Evolutionary conservation across 1,140 invertebrate species (phyloP).

Genomic region (Acromyrmex heyeri): DNA sequence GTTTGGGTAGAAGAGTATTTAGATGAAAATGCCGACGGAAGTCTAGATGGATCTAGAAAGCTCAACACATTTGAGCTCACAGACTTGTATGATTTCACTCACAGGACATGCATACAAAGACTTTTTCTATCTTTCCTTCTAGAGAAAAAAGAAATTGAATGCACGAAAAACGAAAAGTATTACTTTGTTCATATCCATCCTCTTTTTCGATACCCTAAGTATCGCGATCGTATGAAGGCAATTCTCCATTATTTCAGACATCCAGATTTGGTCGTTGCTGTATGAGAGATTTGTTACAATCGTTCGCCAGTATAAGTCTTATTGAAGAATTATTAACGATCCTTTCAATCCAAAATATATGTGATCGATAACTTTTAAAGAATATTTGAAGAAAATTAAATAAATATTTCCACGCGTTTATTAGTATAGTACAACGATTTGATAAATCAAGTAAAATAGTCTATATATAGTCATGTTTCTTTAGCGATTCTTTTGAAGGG

Average conservation of each 20-base stretch:
- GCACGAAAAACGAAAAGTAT: background rate
- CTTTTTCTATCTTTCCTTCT: constrained; percentile 63
- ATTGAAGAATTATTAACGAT: background rate
- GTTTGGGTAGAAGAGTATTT: background rate
- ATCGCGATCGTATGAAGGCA: constrained; percentile 12
- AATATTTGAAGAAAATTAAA: background rate
- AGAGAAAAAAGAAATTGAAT: constrained; percentile 25
- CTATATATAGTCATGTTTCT: background rate
- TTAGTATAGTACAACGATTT: background rate
- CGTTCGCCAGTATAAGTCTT: constrained; percentile 13
- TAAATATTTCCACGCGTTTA: background rate
- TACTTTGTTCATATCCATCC: background rate
- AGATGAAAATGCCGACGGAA: background rate
- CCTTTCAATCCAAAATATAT: background rate
- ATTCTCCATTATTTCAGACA: constrained; percentile 13
- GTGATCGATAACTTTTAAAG: background rate
- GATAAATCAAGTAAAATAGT: background rate
- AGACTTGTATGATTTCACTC: constrained; percentile 6
- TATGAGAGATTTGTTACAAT: constrained; percentile 69
- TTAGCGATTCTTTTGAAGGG: background rate
- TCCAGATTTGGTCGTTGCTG: constrained; percentile 72
- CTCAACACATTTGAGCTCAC: constrained; percentile 11
- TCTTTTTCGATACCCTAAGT: constrained; percentile 29
- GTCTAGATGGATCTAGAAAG: background rate
- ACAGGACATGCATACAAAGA: background rate